Evolutionary conservation across 2,888 invertebrate species (phyloP), one percentile per base, ranked within the genome.

Genomic region (Colostygia pectinataria): DNA sequence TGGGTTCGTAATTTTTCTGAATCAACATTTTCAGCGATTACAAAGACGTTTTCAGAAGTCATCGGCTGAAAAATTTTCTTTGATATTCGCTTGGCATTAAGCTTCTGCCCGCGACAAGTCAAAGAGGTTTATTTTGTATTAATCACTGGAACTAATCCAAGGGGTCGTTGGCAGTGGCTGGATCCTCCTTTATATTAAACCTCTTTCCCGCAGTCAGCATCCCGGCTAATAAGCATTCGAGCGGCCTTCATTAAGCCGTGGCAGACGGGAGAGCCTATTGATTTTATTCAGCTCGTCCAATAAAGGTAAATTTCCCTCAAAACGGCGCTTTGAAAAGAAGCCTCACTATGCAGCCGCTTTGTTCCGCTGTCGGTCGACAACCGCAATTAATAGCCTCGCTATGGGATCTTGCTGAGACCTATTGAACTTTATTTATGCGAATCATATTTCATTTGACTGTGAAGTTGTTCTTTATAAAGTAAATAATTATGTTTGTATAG

Each of bases 171-270:
- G 63, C 64, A 46, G 40, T 65, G 74, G 68, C 57, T 59, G 62
- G 70, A 77, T 76, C 73, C 67, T 66, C 70, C 74, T 74, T 71
- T 71, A 68, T 66, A 73, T 77, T 74, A 72, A 74, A 74, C 65
- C 40, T 27, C 71, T 73, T 76, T 68, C 60, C 61, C 56, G 54
- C 58, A 77, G 72, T 78, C 78, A 77, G 79, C 74, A 64, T 50
- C 64, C 63, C 58, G 67, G 69, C 71, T 80, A 83, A 84, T 83
- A 85, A 85, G 78, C 77, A 73, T 78, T 74, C 70, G 72, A 75
- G 73, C 79, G 67, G 68, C 69, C 71, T 79, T 85, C 81, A 84
- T 84, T 82, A 83, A 80, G 77, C 71, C 74, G 59, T 70, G 69
- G 60, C 63, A 63, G 71, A 55, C 60, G 63, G 66, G 63, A 63